A percentile compares a stretch with the other conserved stretches of the same genome.
Evolutionary conservation across 2,888 invertebrate genomes (phyloP).

Genomic region (Cephus nigrinus): DNA sequence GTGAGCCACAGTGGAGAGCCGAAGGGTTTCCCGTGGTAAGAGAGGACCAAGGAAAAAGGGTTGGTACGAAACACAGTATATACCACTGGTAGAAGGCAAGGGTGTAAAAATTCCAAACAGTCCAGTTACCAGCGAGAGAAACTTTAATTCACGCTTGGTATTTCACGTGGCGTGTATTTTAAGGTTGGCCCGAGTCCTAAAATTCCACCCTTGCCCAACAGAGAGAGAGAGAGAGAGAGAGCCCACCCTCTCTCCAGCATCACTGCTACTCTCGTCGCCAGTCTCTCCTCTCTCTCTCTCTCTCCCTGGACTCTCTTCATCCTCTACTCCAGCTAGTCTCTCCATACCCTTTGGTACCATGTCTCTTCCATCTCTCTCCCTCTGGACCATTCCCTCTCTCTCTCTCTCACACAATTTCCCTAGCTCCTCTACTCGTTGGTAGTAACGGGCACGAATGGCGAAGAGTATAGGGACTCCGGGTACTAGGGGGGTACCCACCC

Average conservation of each 20-base stretch:
- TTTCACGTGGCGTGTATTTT: constrained; percentile 61
- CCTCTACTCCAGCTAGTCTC: too few species aligned
- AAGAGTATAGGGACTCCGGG: constrained; percentile 46
- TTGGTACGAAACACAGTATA: background rate
- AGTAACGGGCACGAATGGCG: background rate
- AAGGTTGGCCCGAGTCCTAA: constrained; percentile 57
- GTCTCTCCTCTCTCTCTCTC: constrained; percentile 23
- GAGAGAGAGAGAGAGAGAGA: constrained; percentile 29
- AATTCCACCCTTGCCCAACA: constrained; percentile 55
- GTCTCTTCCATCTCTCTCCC: constrained; percentile 12
- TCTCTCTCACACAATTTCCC: constrained; percentile 12
- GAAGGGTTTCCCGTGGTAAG: background rate
- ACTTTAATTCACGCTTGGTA: constrained; percentile 62
- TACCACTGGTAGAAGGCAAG: constrained; percentile 7
- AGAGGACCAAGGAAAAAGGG: background rate
- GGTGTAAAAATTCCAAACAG: constrained; percentile 60
- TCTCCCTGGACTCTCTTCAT: background rate
- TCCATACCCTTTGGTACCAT: too few species aligned
- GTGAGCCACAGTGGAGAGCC: background rate
- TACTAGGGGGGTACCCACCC: constrained; percentile 7
- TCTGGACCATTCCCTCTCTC: background rate
- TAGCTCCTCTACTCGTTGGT: background rate
- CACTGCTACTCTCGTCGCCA: background rate
- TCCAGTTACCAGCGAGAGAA: constrained; percentile 31
- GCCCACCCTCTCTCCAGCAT: constrained; percentile 23